Evolutionary conservation across 2,888 invertebrate species (phyloP).

Genomic region (Cosmia trapezina): DNA sequence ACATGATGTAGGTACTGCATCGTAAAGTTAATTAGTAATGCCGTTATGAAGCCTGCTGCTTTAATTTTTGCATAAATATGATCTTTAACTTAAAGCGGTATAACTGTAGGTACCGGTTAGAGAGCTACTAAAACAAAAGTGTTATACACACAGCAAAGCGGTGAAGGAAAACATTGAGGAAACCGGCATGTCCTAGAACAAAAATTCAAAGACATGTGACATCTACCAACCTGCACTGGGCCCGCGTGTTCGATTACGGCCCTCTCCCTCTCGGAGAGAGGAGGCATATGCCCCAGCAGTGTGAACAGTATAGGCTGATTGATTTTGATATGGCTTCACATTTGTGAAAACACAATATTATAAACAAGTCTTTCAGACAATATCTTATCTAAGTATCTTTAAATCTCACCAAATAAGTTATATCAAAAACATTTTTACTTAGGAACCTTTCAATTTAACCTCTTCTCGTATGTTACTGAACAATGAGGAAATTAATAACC

Average conservation of each 20-base stretch:
- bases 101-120: slow-evolving; percentile 38
- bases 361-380: background rate
- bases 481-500: slow-evolving; percentile 16
- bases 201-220: too few relatives aligned
- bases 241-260: too few relatives aligned
- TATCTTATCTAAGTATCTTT: background rate
- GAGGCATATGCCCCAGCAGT: too few relatives aligned
- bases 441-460: background rate
- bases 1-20: slow-evolving; percentile 5
- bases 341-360: background rate
- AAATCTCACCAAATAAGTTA: background rate
- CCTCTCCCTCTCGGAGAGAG: too few relatives aligned
- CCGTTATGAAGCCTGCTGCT: slow-evolving; percentile 41
- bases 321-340: too few relatives aligned
- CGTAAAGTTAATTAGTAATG: slow-evolving; percentile 25
- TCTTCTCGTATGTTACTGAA: slow-evolving; percentile 14
- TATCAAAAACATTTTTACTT: too few relatives aligned
- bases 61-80: slow-evolving; percentile 45
- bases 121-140: slow-evolving; percentile 38
- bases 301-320: too few relatives aligned
- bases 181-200: too few relatives aligned
- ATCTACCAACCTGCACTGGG: too few relatives aligned
- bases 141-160: slow-evolving; percentile 29
- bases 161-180: too few relatives aligned
- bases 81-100: slow-evolving; percentile 29